These are phyloP conservation scores for Harpalus rubripes DNA, from an alignment of 2,888 invertebrate species.

Conservation along the genomic window DNA sequence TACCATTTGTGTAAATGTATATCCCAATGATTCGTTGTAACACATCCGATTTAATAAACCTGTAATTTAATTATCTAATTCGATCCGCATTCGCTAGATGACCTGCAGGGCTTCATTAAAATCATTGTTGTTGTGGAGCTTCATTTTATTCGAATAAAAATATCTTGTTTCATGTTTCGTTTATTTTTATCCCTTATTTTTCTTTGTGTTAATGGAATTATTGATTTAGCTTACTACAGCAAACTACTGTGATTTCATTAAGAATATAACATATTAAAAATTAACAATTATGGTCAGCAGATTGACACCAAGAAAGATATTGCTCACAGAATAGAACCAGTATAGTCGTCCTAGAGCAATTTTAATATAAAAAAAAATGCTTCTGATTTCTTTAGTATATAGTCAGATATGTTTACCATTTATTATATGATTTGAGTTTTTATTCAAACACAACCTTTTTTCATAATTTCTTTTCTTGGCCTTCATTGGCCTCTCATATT, in stretches of 20 bases:
- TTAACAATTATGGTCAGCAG: background rate
- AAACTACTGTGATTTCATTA: background rate
- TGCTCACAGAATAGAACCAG: too few relatives aligned
- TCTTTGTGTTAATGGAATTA: conserved; percentile 33
- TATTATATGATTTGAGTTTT: too few relatives aligned
- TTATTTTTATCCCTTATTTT: conserved; percentile 22
- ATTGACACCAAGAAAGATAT: too few relatives aligned
- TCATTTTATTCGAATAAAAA: conserved; percentile 59
- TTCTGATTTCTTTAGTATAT: too few relatives aligned
- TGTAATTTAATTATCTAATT: conserved; percentile 60
- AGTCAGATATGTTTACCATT: too few relatives aligned
- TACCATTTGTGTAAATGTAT: background rate
- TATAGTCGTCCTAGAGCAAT: too few relatives aligned
- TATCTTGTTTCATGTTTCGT: conserved; percentile 48
- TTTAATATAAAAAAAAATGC: too few relatives aligned
- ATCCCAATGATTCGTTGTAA: background rate
- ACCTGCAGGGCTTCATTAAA: conserved; percentile 58
- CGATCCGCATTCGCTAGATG: conserved; percentile 41
- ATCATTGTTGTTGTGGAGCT: conserved; percentile 59
- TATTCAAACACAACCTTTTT: too few relatives aligned
- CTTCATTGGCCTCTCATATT: too few relatives aligned
- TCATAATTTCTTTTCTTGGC: too few relatives aligned
- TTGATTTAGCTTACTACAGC: conserved; percentile 39
- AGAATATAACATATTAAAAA: background rate
- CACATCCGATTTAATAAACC: background rate